Evolutionary conservation across 2,888 invertebrate genomes (phyloP).

Genomic region (Lepidocyrtoides sp.): DNA sequence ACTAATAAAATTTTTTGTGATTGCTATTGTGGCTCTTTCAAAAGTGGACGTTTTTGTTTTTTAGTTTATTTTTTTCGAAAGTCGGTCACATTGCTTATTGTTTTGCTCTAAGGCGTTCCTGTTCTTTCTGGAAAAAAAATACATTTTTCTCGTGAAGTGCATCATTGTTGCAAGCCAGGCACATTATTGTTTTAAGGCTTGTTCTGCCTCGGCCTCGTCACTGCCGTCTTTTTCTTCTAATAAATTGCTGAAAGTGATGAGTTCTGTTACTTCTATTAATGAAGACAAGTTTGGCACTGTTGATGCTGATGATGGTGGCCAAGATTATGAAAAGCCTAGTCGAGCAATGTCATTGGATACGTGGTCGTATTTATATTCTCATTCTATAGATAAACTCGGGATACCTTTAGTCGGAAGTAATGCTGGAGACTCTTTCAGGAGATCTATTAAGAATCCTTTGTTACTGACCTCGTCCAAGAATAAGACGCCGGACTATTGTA

Average conservation of each 20-base stretch:
- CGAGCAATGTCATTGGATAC: conserved; percentile 19
- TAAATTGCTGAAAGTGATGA: no score
- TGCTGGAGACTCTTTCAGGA: background rate
- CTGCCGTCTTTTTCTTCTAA: background rate
- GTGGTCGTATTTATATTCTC: conserved; percentile 42
- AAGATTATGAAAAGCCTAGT: background rate
- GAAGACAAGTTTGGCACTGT: background rate
- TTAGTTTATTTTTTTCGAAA: no score
- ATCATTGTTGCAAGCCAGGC: no score
- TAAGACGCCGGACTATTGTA: conserved; percentile 70
- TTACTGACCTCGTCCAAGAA: background rate
- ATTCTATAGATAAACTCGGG: conserved; percentile 40
- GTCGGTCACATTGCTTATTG: no score
- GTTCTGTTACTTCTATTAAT: background rate
- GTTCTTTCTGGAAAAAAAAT: background rate
- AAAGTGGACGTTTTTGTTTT: no score
- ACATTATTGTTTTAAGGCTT: background rate
- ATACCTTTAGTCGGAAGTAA: background rate
- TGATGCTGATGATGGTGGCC: background rate
- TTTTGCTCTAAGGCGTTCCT: background rate
- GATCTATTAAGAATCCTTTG: conserved; percentile 30
- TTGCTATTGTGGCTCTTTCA: no score
- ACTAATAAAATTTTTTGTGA: no score
- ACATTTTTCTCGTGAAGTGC: no score
- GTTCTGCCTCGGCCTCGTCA: background rate